Evolutionary conservation across 2,888 invertebrate genomes (phyloP).

Genomic region (Gymnosoma rotundatum): DNA sequence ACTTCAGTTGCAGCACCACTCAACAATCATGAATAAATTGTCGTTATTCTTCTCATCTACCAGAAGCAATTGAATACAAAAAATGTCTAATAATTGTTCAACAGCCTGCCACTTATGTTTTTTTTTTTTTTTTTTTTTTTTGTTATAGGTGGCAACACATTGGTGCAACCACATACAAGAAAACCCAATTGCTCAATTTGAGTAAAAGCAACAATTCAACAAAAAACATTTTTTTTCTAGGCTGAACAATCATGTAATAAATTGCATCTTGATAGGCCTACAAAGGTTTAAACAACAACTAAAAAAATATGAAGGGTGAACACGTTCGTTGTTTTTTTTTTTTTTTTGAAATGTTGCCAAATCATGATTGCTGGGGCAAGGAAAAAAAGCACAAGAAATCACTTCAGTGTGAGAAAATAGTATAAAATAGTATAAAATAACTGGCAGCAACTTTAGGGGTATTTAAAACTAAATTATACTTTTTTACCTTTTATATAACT

Average conservation of each 20-base stretch:
- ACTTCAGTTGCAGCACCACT: constrained; percentile 47
- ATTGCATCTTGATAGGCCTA: constrained; percentile 49
- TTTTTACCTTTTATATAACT: too few relatives aligned
- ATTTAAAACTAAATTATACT: too few relatives aligned
- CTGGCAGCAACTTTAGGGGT: not conserved
- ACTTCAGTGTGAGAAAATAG: not conserved
- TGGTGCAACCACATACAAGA: constrained; percentile 17
- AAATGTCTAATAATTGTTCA: constrained; percentile 40
- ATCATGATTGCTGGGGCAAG: not conserved
- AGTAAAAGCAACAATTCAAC: constrained; percentile 40
- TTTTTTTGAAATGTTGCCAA: constrained; percentile 51
- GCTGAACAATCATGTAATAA: constrained; percentile 26
- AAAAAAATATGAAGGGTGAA: constrained; percentile 17
- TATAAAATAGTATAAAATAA: constrained; percentile 13
- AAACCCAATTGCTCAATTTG: constrained; percentile 32
- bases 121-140: not conserved
- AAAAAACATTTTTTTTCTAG: constrained; percentile 13
- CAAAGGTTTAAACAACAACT: not conserved
- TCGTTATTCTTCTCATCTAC: constrained; percentile 34
- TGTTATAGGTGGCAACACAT: not conserved
- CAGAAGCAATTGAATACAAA: constrained; percentile 29
- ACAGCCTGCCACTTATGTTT: constrained; percentile 43
- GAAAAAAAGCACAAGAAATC: not conserved
- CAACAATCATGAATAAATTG: constrained; percentile 51
- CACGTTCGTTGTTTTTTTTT: not conserved